Percentiles rank a stretch among this genome's conserved stretches.
Conservation (phyloP, 2,888 invertebrate species). For the Papilio demoleus region DNA sequence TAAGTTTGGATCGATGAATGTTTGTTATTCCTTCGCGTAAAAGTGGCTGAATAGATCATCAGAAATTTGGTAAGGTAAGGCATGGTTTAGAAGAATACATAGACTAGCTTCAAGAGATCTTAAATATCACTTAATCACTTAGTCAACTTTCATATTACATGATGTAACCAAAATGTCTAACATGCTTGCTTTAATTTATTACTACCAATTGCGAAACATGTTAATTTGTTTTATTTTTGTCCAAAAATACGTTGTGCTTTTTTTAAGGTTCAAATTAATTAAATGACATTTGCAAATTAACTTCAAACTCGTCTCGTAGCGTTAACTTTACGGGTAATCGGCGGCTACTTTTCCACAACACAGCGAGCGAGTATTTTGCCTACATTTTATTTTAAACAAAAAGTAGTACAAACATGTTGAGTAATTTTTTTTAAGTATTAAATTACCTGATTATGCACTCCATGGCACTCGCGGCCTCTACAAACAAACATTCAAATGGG, state of each 20-base stretch:
- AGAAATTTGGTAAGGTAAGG: no score
- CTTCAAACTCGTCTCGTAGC: no score
- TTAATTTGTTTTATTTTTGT: neutral
- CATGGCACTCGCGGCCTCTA: constrained; percentile 11
- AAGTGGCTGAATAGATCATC: no score
- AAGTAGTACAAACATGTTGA: constrained; percentile 8
- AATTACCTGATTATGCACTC: constrained; percentile 4
- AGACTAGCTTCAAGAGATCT: no score
- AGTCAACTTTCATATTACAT: no score
- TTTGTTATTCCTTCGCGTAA: no score
- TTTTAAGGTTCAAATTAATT: neutral
- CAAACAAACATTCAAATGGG: constrained; percentile 7
- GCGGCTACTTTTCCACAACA: constrained; percentile 7
- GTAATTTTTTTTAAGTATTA: neutral
- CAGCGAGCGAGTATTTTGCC: neutral
- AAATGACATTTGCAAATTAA: neutral
- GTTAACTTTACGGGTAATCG: neutral
- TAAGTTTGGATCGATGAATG: no score
- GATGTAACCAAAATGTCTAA: no score
- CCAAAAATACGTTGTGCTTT: neutral
- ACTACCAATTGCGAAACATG: no score
- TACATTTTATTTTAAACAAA: constrained; percentile 12
- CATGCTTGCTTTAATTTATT: no score
- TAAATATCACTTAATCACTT: no score
- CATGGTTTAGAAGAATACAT: no score